Evolutionary conservation across 2,888 invertebrate genomes (phyloP).

Genomic region (Chirona hameri): DNA sequence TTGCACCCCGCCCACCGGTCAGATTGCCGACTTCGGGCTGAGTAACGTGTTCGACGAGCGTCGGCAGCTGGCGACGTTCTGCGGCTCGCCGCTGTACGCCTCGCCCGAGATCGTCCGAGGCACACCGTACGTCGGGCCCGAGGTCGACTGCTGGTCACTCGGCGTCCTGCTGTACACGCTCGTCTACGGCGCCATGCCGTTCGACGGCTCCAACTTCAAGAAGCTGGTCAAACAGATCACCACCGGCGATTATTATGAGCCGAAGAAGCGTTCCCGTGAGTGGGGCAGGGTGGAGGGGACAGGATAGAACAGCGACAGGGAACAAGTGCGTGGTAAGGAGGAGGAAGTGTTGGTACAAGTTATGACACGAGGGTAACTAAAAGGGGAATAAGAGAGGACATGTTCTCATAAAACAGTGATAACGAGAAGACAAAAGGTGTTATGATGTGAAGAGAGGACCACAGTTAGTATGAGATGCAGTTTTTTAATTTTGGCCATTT

Average conservation of each 20-base stretch:
- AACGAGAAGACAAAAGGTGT: no score
- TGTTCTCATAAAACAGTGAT: no score
- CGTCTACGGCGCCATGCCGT: conserved; percentile 98
- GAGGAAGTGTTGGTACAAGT: no score
- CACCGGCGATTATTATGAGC: conserved; percentile 95
- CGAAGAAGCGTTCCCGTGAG: conserved; percentile 81
- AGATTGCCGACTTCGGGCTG: conserved; percentile 98
- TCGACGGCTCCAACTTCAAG: conserved; percentile 97
- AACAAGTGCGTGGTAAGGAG: no score
- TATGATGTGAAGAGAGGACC: no score
- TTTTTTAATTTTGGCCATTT: no score
- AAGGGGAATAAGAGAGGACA: no score
- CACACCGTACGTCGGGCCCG: conserved; percentile 93
- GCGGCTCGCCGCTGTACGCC: conserved; percentile 93
- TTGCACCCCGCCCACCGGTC: conserved; percentile 35
- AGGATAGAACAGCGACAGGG: no score
- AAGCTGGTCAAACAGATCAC: conserved; percentile 94
- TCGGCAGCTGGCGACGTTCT: conserved; percentile 82
- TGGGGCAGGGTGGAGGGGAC: background rate
- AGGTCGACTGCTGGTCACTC: conserved; percentile 64
- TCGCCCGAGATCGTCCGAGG: conserved; percentile 98
- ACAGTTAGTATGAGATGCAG: no score
- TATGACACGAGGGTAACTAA: no score
- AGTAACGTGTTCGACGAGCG: conserved; percentile 94
- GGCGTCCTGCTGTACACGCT: conserved; percentile 96